Evolutionary conservation across 2,797 vertebrate species (phyloP), one percentile per base, ranked within the genome.

Genomic region (Halcyon smyrnensis): DNA sequence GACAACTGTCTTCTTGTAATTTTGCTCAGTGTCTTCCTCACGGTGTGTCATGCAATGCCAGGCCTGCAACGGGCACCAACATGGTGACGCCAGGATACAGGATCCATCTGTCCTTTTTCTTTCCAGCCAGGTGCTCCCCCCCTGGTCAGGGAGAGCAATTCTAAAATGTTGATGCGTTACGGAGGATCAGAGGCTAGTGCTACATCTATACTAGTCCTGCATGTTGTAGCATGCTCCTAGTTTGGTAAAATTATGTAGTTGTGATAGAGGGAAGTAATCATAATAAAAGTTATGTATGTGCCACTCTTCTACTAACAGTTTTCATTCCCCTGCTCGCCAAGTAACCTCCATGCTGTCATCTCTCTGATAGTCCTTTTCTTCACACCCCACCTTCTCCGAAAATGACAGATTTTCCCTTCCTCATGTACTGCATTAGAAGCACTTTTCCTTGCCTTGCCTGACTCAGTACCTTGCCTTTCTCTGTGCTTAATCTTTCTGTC

Each of bases 1-100:
- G 48, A 92, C 75, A 92, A 76, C 12, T 63, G 3, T n/a, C 80
- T 79, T 84, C 78, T 76, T 84, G 59, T 93, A 15, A 15, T 73
- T 75, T 69, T 63, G 7, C 11, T 78, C 1, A 1, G 8, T 25
- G 36, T 36, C 23, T 63, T 94, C 60, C 10, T 9, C 34, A 20
- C 1, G 5, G 28, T 2, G 0, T 43, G 46, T 69, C 37, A 65
- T 5, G 43, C 43, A 63, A 43, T 0, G 1, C 13, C 46, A 48
- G 15, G 30, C 23, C 14, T 43, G 68, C 28, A 20, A 32, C 0
- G 1, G 39, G 28, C 46, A 23, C 18, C 1, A 3, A 34, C 43
- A 3, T 0, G 2, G 56, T 54, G 75, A 84, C 0, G 7, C 60
- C 46, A 46, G 75, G 71, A 45, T 93, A 73, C 16, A 8, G 37